Evolutionary conservation across 2,113 vertebrate species (phyloP).

Genomic region (Plecotus auritus): DNA sequence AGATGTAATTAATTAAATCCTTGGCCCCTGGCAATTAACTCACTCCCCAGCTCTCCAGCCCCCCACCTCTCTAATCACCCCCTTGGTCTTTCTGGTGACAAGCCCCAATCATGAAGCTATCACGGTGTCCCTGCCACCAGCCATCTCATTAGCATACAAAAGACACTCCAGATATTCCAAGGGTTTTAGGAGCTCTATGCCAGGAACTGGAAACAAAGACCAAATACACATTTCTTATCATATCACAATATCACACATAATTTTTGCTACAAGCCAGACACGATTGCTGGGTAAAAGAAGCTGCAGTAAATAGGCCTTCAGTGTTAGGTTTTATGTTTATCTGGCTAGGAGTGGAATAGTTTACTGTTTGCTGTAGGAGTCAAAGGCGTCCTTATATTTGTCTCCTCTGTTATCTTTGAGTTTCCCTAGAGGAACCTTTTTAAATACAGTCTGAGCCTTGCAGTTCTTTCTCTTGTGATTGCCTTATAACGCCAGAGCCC

Average conservation of each 20-base stretch:
- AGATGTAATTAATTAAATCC: neutral
- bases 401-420: neutral
- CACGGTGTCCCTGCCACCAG: too few relatives aligned
- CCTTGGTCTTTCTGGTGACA: neutral
- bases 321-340: neutral
- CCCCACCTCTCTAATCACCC: neutral
- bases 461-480: neutral
- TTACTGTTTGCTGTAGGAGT: neutral
- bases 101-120: neutral
- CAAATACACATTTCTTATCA: neutral
- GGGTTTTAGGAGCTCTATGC: neutral
- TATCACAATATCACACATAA: neutral
- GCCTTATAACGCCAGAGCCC: neutral
- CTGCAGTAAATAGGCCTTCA: neutral
- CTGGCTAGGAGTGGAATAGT: neutral
- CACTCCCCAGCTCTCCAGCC: neutral
- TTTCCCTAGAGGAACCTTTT: neutral
- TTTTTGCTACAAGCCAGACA: neutral
- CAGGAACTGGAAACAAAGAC: neutral
- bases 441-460: neutral
- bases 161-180: neutral
- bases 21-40: neutral
- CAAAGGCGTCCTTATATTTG: neutral
- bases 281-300: neutral
- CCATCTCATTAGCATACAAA: neutral